phyloP scores from a whole-genome alignment of 2,113 vertebrate genomes.

The Microcebus lehilahytsara region DNA sequence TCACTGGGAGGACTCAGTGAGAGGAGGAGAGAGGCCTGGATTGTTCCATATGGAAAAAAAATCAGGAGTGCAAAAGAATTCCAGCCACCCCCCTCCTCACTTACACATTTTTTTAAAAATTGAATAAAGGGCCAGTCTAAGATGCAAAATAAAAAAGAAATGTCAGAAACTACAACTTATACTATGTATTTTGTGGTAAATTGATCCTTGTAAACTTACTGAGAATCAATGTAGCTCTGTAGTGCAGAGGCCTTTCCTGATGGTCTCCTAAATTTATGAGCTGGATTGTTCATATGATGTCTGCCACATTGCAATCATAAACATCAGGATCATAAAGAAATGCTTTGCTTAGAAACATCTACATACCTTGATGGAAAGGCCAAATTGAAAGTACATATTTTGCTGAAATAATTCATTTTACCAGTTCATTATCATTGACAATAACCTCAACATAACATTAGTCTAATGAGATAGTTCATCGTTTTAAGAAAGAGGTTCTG shows the following conservation, averaged over 20 bases:
- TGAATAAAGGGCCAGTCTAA: neutral
- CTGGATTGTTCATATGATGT: neutral
- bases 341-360: neutral
- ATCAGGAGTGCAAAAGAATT: neutral
- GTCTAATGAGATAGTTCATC: neutral
- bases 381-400: neutral
- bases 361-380: neutral
- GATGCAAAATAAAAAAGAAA: neutral
- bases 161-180: neutral
- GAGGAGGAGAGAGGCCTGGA: neutral
- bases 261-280: neutral
- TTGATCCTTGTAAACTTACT: neutral
- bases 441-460: neutral
- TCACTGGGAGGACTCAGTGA: neutral
- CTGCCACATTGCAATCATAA: neutral
- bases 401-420: neutral
- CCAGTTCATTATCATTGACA: neutral
- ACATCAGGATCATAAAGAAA: neutral
- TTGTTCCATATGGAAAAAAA: neutral
- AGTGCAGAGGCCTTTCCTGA: neutral
- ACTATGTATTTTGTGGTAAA: neutral
- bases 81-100: neutral
- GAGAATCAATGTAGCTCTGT: neutral
- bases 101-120: neutral
- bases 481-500: neutral